A percentile compares a stretch with the other conserved stretches of the same genome.
phyloP scores from a whole-genome alignment of 2,888 invertebrate genomes.

The Ischnura elegans region DNA sequence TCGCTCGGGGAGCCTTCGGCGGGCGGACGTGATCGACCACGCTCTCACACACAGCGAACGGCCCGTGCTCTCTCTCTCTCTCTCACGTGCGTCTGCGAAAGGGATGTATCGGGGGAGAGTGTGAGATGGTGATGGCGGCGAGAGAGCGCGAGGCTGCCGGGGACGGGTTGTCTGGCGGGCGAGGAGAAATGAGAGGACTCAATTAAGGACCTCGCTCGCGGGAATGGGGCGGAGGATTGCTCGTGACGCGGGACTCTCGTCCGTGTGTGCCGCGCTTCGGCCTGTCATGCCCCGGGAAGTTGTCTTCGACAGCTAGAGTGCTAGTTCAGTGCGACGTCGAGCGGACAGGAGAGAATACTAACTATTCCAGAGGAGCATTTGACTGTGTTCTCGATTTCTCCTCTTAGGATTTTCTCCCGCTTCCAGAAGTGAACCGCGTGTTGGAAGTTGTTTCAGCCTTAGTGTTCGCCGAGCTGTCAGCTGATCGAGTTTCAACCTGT shows the following conservation, averaged over 20 bases:
- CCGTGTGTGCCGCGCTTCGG: not conserved
- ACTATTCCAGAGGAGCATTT: not conserved
- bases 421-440: not conserved
- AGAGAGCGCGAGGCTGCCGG: not conserved
- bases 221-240: not conserved
- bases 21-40: conserved; percentile 63
- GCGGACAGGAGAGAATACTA: no score
- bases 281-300: not conserved
- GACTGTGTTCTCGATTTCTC: not conserved
- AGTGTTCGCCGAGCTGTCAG: no score
- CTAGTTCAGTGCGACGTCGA: no score
- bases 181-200: not conserved
- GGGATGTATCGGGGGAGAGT: not conserved
- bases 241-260: not conserved
- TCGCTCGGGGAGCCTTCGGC: conserved; percentile 64
- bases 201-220: not conserved
- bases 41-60: not conserved
- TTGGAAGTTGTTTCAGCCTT: not conserved
- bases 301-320: no score
- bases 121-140: not conserved
- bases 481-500: no score
- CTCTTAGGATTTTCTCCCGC: not conserved
- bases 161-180: not conserved
- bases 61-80: not conserved
- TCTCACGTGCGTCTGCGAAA: conserved; percentile 32